Conservation (phyloP, 1,140 invertebrate species). For the Platyscapa corneri region DNA sequence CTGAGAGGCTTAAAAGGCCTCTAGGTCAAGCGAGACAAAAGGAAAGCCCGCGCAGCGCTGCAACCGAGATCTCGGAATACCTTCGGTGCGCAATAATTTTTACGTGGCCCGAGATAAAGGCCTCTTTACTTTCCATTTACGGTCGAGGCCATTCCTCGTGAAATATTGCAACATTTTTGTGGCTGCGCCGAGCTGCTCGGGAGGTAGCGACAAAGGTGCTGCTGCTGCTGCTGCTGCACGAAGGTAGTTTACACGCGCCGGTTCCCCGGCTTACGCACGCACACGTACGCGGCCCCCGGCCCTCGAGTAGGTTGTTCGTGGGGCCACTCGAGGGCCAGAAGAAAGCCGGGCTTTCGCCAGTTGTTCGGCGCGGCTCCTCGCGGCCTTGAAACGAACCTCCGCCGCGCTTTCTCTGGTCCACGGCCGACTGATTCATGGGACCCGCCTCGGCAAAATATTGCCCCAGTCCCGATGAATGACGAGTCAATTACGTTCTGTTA, state of each 20-base stretch:
- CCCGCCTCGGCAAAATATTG: not conserved
- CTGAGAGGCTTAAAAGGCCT: not conserved
- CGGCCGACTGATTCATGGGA: slow-evolving; percentile 54
- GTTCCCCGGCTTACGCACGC: not conserved
- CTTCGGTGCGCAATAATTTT: slow-evolving; percentile 7
- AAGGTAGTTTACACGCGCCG: not conserved
- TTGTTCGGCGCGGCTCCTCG: too few relatives aligned
- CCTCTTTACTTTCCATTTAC: slow-evolving; percentile 35
- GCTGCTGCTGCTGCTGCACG: too few relatives aligned
- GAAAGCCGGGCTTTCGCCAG: too few relatives aligned
- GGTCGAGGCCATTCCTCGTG: slow-evolving; percentile 10
- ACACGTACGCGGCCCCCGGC: not conserved
- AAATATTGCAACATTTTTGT: slow-evolving; percentile 48
- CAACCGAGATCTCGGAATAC: not conserved
- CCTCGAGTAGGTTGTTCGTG: not conserved
- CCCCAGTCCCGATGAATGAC: slow-evolving; percentile 51
- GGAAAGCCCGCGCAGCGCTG: too few relatives aligned
- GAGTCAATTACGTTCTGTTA: slow-evolving; percentile 51
- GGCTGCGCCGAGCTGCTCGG: slow-evolving; percentile 16
- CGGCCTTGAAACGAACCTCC: not conserved
- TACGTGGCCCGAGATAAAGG: slow-evolving; percentile 13
- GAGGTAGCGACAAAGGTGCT: not conserved
- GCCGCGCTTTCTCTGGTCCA: not conserved
- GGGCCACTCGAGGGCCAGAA: not conserved
- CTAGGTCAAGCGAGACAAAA: slow-evolving; percentile 3